Conservation (phyloP, 2,888 invertebrate species). For the Nephrotoma appendiculata region DNA sequence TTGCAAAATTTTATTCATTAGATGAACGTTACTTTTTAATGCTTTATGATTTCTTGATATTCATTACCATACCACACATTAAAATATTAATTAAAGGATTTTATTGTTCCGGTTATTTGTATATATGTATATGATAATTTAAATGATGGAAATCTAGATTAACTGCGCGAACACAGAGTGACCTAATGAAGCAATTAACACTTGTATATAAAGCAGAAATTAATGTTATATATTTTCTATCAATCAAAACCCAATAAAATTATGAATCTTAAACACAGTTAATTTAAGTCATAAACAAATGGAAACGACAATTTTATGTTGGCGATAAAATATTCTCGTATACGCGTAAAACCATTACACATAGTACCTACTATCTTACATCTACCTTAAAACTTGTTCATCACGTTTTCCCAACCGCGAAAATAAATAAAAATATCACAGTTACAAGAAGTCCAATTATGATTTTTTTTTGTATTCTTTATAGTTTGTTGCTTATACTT, state of each 20-base stretch:
- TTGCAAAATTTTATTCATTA: not conserved
- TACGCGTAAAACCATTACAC: too few relatives aligned
- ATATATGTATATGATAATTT: too few relatives aligned
- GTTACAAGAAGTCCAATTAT: not conserved
- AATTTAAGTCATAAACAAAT: not conserved
- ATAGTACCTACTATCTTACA: too few relatives aligned
- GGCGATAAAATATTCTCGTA: not conserved
- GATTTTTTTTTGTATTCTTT: not conserved
- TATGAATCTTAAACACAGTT: not conserved
- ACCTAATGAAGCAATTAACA: too few relatives aligned
- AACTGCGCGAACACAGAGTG: too few relatives aligned
- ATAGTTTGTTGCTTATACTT: not conserved
- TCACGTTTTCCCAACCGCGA: not conserved
- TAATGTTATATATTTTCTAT: not conserved
- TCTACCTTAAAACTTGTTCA: not conserved
- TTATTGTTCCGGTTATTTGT: too few relatives aligned
- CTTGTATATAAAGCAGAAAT: too few relatives aligned
- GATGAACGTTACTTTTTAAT: not conserved
- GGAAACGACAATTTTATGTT: not conserved
- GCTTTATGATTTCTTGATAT: not conserved
- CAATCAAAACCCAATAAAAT: not conserved
- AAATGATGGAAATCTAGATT: too few relatives aligned
- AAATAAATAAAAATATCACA: not conserved
- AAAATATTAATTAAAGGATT: too few relatives aligned
- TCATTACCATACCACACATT: not conserved